Evolutionary conservation across 1,140 invertebrate genomes (phyloP).

Genomic region (Trichonephila clavata): DNA sequence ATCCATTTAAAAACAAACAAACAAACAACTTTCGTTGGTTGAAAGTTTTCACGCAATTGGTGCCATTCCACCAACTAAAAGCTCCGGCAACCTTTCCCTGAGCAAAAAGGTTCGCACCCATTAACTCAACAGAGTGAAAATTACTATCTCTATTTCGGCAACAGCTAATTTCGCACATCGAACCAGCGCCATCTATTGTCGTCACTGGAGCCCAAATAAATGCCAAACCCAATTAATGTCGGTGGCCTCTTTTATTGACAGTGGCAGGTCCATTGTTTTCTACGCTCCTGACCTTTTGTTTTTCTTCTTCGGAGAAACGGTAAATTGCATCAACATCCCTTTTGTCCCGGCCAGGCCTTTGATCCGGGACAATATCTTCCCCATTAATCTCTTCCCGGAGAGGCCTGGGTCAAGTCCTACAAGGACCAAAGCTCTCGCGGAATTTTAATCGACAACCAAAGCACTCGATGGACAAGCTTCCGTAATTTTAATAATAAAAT

Average conservation of each 20-base stretch:
- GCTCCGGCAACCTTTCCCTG: background rate
- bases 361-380: background rate
- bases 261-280: constrained; percentile 56
- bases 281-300: constrained; percentile 37
- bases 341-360: background rate
- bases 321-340: constrained; percentile 49
- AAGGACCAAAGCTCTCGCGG: background rate
- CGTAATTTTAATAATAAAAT: constrained; percentile 46
- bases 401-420: background rate
- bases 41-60: background rate
- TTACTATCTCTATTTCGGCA: constrained; percentile 57
- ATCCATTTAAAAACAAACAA: too few relatives aligned
- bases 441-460: constrained; percentile 38
- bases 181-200: constrained; percentile 52
- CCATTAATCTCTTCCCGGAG: background rate
- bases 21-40: background rate
- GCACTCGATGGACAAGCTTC: constrained; percentile 4
- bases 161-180: constrained; percentile 42
- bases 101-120: background rate
- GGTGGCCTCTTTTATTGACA: constrained; percentile 50
- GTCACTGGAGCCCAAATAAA: constrained; percentile 35
- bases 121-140: constrained; percentile 42
- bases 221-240: constrained; percentile 60
- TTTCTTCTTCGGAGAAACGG: background rate
- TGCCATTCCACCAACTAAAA: background rate